Evolutionary conservation across 2,888 invertebrate species (phyloP).

Genomic region (Tetragnatha montana): DNA sequence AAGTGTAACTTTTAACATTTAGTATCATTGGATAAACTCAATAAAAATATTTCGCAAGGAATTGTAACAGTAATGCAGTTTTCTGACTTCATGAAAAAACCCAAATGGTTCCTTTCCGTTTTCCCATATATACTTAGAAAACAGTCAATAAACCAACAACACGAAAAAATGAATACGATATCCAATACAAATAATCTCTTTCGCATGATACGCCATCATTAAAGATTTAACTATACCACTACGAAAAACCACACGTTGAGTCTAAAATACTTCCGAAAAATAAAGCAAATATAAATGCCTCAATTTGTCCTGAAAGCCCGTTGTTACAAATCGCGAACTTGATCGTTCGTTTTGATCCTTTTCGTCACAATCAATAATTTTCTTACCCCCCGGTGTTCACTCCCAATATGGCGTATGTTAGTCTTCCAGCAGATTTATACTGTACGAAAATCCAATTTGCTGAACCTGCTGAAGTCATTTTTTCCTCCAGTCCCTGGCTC

Average conservation of each 20-base stretch:
- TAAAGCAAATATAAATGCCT: not conserved
- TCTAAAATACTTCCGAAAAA: not conserved
- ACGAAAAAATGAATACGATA: slow-evolving; percentile 12
- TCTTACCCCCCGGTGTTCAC: slow-evolving; percentile 53
- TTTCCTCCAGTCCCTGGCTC: slow-evolving; percentile 19
- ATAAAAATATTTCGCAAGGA: no score
- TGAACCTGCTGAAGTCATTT: slow-evolving; percentile 54
- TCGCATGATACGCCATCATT: slow-evolving; percentile 43
- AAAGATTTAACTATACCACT: slow-evolving; percentile 15
- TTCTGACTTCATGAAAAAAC: not conserved
- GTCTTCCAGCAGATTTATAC: slow-evolving; percentile 47
- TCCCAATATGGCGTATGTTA: slow-evolving; percentile 44
- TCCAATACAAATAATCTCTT: slow-evolving; percentile 10
- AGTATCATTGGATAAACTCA: no score
- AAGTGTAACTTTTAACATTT: no score
- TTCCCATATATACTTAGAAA: not conserved
- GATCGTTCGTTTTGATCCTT: slow-evolving; percentile 16
- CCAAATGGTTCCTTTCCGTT: slow-evolving; percentile 7
- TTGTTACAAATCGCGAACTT: slow-evolving; percentile 27
- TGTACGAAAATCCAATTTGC: slow-evolving; percentile 53
- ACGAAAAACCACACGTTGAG: slow-evolving; percentile 6
- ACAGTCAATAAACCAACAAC: not conserved
- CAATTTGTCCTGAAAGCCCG: slow-evolving; percentile 29
- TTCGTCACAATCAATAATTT: slow-evolving; percentile 51
- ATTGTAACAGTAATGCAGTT: no score